Percentiles rank a stretch among this genome's conserved stretches.
These are phyloP conservation scores for Thryonomys swinderianus DNA, from an alignment of 2,113 vertebrate genomes.

Conservation along the genomic window DNA sequence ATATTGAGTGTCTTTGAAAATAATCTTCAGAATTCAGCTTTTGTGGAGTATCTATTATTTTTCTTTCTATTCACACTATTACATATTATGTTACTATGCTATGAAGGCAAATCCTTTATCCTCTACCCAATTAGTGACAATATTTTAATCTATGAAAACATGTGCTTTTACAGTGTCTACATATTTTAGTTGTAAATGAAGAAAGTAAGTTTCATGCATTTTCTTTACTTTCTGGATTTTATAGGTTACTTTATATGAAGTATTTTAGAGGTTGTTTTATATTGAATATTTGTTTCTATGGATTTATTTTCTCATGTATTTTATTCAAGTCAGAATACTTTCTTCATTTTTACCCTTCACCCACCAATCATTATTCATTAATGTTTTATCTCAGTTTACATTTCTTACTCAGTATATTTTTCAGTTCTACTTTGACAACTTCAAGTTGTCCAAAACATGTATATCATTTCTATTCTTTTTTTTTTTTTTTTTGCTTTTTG, in stretches of 20 bases:
- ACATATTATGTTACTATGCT: not conserved
- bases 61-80: not conserved
- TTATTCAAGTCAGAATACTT: not conserved
- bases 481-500: no score
- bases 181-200: not conserved
- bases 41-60: not conserved
- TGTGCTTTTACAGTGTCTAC: not conserved
- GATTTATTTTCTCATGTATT: not conserved
- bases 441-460: not conserved
- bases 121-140: not conserved
- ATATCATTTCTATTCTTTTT: not conserved
- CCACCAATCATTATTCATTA: not conserved
- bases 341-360: not conserved
- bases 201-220: not conserved
- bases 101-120: not conserved
- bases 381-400: not conserved
- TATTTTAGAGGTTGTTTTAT: not conserved
- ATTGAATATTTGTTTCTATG: not conserved
- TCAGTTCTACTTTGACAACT: not conserved
- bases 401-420: not conserved
- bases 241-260: not conserved
- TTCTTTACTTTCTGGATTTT: constrained; percentile 12
- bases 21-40: constrained; percentile 36
- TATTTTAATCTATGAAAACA: not conserved
- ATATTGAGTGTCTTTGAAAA: constrained; percentile 31